Evolutionary conservation across 2,888 invertebrate species (phyloP).

Genomic region (Metellina segmentata): DNA sequence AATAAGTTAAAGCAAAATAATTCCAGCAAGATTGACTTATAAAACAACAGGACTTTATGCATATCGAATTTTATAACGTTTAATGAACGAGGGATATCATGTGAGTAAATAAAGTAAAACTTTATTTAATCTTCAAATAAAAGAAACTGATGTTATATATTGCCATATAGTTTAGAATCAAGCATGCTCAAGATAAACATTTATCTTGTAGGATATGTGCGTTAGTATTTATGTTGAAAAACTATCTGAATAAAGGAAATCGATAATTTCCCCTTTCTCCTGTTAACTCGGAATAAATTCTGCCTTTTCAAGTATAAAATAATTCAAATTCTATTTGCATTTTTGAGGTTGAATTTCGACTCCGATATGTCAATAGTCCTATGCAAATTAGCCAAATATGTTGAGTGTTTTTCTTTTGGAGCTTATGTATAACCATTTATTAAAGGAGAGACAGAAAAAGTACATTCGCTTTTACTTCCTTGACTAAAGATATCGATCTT

Average conservation of each 20-base stretch:
- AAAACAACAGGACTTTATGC: no score
- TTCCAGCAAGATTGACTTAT: no score
- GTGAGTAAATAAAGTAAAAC: background rate
- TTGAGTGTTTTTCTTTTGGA: background rate
- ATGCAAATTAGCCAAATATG: background rate
- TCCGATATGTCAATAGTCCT: background rate
- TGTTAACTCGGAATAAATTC: background rate
- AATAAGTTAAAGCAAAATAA: no score
- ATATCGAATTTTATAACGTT: no score
- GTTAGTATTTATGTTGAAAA: background rate
- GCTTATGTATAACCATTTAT: background rate
- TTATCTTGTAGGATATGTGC: background rate
- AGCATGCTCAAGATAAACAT: background rate
- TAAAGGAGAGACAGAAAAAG: background rate
- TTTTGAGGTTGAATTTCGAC: background rate
- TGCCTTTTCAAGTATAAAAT: constrained; percentile 1
- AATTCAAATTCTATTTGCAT: constrained; percentile 6
- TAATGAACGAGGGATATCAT: no score
- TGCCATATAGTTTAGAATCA: background rate
- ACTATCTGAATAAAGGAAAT: background rate
- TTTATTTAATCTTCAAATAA: background rate
- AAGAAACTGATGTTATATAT: background rate
- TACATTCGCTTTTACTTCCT: background rate
- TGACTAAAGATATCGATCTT: background rate
- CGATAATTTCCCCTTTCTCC: background rate